Evolutionary conservation across 2,888 invertebrate genomes (phyloP).

Genomic region (Dendrolimus houi): DNA sequence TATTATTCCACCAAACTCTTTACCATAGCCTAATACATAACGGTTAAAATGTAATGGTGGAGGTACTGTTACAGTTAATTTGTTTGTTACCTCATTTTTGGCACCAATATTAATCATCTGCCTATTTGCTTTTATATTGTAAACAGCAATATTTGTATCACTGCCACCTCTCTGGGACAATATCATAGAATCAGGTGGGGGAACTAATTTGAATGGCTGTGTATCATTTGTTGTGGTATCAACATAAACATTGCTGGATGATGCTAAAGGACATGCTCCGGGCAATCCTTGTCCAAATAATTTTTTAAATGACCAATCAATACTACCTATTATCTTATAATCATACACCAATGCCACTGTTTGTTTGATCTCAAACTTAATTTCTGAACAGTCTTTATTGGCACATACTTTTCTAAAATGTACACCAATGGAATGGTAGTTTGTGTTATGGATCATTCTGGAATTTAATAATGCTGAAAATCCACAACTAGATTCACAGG

Average conservation of each 20-base stretch:
- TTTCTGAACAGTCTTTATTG: conserved; percentile 73
- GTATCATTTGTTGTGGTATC: conserved; percentile 82
- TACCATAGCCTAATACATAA: conserved; percentile 92
- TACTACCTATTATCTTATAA: conserved; percentile 78
- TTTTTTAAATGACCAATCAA: conserved; percentile 91
- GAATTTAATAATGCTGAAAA: conserved; percentile 92
- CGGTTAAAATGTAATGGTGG: conserved; percentile 87
- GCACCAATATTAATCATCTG: conserved; percentile 83
- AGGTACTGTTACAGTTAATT: conserved; percentile 67
- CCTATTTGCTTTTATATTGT: conserved; percentile 76
- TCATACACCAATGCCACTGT: conserved; percentile 93
- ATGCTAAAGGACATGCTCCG: conserved; percentile 88
- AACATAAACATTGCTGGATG: conserved; percentile 86
- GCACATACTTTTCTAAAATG: conserved; percentile 89
- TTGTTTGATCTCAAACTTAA: conserved; percentile 87
- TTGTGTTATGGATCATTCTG: conserved; percentile 92
- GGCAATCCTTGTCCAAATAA: conserved; percentile 91
- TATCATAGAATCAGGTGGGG: conserved; percentile 76
- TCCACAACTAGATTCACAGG: conserved; percentile 94
- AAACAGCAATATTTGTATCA: conserved; percentile 81
- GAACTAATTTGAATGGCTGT: conserved; percentile 78
- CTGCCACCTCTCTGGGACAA: conserved; percentile 82
- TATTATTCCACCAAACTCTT: conserved; percentile 92
- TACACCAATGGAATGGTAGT: conserved; percentile 93
- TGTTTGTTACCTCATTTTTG: conserved; percentile 61